A percentile compares a stretch with the other conserved stretches of the same genome.
These are phyloP conservation scores for Phaethon lepturus DNA, from an alignment of 2,113 vertebrate species.

Conservation along the genomic window DNA sequence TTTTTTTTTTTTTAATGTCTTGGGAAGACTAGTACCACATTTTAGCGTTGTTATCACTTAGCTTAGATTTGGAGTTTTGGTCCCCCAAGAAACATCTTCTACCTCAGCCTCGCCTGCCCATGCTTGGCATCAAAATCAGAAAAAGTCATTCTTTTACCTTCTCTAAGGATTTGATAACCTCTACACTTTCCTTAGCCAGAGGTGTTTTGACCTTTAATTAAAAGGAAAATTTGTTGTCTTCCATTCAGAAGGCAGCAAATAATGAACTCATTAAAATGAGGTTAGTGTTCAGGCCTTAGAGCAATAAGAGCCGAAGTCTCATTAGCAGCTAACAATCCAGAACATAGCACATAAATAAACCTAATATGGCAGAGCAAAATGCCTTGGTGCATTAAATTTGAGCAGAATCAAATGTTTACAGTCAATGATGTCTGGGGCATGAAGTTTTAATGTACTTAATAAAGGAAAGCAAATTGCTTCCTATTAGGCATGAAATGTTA, in stretches of 20 bases:
- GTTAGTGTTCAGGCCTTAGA: slow-evolving; percentile 83
- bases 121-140: slow-evolving; percentile 56
- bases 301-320: slow-evolving; percentile 80
- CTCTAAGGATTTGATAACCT: slow-evolving; percentile 75
- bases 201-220: slow-evolving; percentile 88
- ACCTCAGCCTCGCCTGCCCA: background rate
- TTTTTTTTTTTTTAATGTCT: slow-evolving; percentile 17
- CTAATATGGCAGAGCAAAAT: slow-evolving; percentile 80
- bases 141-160: slow-evolving; percentile 48
- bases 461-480: slow-evolving; percentile 83
- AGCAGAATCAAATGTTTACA: slow-evolving; percentile 83
- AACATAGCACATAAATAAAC: slow-evolving; percentile 84
- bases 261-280: slow-evolving; percentile 97
- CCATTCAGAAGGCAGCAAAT: slow-evolving; percentile 92
- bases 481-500: slow-evolving; percentile 80
- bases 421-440: slow-evolving; percentile 77
- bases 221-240: slow-evolving; percentile 88
- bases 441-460: slow-evolving; percentile 84
- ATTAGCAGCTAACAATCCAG: slow-evolving; percentile 85
- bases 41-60: slow-evolving; percentile 73
- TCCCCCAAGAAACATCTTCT: slow-evolving; percentile 59
- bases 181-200: slow-evolving; percentile 72
- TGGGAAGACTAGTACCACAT: slow-evolving; percentile 13
- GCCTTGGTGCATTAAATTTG: slow-evolving; percentile 82
- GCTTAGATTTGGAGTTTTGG: slow-evolving; percentile 77